Evolutionary conservation across 1,140 invertebrate species (phyloP).

Genomic region (Batillaria attramentaria): DNA sequence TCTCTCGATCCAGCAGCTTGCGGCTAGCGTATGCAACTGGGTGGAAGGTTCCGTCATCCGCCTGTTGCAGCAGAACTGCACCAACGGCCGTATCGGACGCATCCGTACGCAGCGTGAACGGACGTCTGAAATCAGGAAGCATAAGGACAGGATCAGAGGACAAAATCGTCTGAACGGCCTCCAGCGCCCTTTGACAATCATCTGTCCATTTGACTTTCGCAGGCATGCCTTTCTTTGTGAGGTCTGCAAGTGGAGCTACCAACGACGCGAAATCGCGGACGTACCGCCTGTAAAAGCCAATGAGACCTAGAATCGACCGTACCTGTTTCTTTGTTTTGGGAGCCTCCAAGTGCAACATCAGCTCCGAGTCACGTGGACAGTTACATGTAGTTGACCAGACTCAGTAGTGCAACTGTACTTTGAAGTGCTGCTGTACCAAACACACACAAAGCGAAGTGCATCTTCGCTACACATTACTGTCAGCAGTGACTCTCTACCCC

Average conservation of each 20-base stretch:
- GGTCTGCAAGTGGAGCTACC: not conserved
- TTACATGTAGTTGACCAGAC: too few species aligned
- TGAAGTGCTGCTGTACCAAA: too few species aligned
- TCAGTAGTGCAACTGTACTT: too few species aligned
- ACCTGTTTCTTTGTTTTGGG: too few species aligned
- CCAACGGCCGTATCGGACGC: constrained; percentile 46
- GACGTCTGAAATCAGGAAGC: constrained; percentile 62
- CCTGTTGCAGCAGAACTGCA: constrained; percentile 44
- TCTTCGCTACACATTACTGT: too few species aligned
- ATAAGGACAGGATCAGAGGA: constrained; percentile 42
- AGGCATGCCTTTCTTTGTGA: not conserved
- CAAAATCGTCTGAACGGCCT: constrained; percentile 18
- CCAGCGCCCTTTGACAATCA: not conserved
- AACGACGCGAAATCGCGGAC: constrained; percentile 62
- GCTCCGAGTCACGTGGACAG: too few species aligned
- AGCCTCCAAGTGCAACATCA: too few species aligned
- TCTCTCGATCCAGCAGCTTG: constrained; percentile 35
- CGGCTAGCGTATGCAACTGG: constrained; percentile 50
- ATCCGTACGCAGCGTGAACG: constrained; percentile 60
- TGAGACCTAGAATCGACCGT: too few species aligned
- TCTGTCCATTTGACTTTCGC: not conserved
- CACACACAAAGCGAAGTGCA: too few species aligned
- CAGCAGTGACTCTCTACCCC: too few species aligned
- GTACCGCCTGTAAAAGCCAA: constrained; percentile 48
- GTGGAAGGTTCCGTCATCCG: constrained; percentile 33